These are phyloP conservation scores for Trichomycterus rosablanca DNA, from an alignment of 2,113 vertebrate species.

Conservation along the genomic window DNA sequence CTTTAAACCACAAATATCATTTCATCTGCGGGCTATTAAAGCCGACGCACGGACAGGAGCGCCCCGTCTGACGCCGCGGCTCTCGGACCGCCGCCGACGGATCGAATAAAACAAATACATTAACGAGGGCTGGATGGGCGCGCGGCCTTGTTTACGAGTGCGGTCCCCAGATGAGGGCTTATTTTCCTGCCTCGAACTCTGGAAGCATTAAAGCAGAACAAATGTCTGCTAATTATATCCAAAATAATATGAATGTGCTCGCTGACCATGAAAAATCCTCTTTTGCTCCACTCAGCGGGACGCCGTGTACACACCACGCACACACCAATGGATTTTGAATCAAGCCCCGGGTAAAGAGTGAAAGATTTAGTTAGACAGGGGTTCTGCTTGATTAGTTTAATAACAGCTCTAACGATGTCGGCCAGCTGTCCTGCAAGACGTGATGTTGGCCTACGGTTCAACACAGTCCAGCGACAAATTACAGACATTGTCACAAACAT, in stretches of 20 bases:
- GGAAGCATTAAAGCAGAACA: constrained; percentile 45
- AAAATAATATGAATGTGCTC: constrained; percentile 37
- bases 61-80: constrained; percentile 7
- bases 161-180: constrained; percentile 17
- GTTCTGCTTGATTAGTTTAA: constrained; percentile 19
- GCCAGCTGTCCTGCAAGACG: constrained; percentile 25
- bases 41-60: constrained; percentile 15
- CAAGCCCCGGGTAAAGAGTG: constrained; percentile 10
- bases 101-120: constrained; percentile 9
- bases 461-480: not conserved
- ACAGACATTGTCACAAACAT: too few relatives aligned
- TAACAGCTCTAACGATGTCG: constrained; percentile 27
- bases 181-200: constrained; percentile 25
- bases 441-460: not conserved
- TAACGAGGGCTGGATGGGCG: constrained; percentile 7
- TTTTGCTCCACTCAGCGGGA: constrained; percentile 32
- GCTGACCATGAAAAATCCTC: constrained; percentile 40
- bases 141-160: constrained; percentile 7
- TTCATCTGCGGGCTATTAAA: constrained; percentile 32
- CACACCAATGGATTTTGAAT: too few relatives aligned
- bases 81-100: constrained; percentile 4
- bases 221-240: constrained; percentile 46
- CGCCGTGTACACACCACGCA: not conserved
- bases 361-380: constrained; percentile 21
- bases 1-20: constrained; percentile 37